Evolutionary conservation across 2,113 vertebrate species (phyloP).

Genomic region (Halcyon senegalensis): DNA sequence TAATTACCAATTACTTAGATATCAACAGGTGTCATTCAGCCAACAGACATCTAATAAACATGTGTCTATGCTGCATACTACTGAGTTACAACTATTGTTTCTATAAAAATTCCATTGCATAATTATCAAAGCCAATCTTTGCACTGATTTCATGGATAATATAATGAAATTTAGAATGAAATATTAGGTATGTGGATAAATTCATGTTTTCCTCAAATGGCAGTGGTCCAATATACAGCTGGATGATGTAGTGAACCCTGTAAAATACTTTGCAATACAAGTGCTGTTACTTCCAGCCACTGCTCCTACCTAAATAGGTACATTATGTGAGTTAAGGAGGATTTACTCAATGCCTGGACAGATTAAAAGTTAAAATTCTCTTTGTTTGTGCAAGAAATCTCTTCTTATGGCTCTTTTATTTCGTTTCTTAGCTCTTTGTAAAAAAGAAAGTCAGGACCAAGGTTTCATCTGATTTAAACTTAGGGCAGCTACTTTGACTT

Average conservation of each 20-base stretch:
- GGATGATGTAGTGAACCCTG: background rate
- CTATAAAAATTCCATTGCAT: background rate
- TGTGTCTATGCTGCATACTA: background rate
- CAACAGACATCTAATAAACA: background rate
- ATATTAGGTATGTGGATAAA: background rate
- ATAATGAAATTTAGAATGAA: background rate
- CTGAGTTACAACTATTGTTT: background rate
- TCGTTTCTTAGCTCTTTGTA: background rate
- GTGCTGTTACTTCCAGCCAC: background rate
- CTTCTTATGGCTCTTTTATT: background rate
- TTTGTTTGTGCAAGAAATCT: background rate
- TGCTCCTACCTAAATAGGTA: background rate
- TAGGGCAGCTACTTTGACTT: background rate
- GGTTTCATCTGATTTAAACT: background rate
- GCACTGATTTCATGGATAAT: background rate
- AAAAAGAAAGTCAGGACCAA: background rate
- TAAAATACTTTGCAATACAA: background rate
- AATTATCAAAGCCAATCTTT: background rate
- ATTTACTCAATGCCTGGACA: background rate
- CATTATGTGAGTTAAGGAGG: background rate
- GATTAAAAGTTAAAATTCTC: background rate
- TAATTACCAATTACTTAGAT: background rate
- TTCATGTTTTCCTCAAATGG: background rate
- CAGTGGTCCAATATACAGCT: background rate
- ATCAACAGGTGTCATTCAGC: background rate